phyloP scores from a whole-genome alignment of 2,888 invertebrate species.

The Coelinius sp. region DNA sequence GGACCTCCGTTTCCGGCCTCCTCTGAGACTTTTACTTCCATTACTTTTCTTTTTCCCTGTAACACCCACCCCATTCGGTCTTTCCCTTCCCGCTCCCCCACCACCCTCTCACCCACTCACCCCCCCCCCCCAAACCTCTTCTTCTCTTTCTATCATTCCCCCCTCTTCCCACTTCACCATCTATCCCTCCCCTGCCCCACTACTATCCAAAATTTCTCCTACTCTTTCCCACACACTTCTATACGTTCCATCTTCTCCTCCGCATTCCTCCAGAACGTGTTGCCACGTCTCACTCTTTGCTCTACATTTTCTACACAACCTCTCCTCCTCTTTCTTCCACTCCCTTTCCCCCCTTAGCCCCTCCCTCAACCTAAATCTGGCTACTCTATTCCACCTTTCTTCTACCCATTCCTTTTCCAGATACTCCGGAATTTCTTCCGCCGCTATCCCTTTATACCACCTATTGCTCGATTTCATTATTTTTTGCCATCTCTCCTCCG shows the following conservation, averaged over 20 bases:
- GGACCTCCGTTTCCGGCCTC: no score
- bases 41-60: no score
- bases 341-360: neutral
- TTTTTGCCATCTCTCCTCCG: neutral
- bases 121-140: neutral
- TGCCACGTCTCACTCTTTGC: neutral
- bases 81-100: neutral
- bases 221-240: neutral
- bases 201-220: neutral
- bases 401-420: constrained; percentile 7
- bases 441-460: neutral
- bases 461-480: neutral
- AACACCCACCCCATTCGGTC: no score
- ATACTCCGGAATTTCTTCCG: neutral
- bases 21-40: no score
- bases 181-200: neutral
- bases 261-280: constrained; percentile 2
- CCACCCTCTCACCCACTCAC: neutral
- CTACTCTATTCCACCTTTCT: neutral
- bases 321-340: neutral
- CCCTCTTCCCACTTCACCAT: neutral
- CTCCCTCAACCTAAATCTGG: constrained; percentile 3
- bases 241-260: neutral
- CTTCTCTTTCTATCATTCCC: neutral
- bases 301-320: neutral